phyloP scores from a whole-genome alignment of 1,140 invertebrate genomes.

The Drosophila novamexicana region DNA sequence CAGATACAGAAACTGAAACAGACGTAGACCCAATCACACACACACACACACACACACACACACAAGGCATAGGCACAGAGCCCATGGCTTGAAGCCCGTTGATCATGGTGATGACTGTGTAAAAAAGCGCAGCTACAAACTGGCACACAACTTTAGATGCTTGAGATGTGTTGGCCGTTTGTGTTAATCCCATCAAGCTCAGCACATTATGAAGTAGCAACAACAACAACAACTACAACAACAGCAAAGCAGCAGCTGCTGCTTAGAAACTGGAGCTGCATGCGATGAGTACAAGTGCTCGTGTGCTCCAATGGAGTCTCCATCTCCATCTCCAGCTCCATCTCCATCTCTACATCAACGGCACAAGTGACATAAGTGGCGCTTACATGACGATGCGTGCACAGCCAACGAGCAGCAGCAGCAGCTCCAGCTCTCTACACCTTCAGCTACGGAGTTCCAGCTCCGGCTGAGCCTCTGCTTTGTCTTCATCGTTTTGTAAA shows the following conservation, averaged over 20 bases:
- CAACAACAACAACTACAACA: constrained; percentile 44
- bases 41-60: constrained; percentile 19
- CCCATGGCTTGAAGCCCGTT: constrained; percentile 42
- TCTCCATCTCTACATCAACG: constrained; percentile 78
- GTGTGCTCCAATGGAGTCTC: constrained; percentile 49
- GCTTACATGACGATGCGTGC: constrained; percentile 83
- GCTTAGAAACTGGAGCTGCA: constrained; percentile 70
- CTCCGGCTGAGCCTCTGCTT: constrained; percentile 17
- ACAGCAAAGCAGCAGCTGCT: constrained; percentile 25
- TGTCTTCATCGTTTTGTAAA: constrained; percentile 73
- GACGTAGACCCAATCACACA: constrained; percentile 24
- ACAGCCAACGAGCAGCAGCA: constrained; percentile 72
- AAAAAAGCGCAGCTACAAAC: constrained; percentile 76
- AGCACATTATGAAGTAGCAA: constrained; percentile 77
- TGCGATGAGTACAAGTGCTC: constrained; percentile 36
- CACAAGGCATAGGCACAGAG: constrained; percentile 1
- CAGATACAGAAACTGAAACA: constrained; percentile 31
- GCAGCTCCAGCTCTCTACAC: constrained; percentile 45
- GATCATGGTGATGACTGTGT: constrained; percentile 75
- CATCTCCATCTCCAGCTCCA: constrained; percentile 64
- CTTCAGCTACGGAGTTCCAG: constrained; percentile 31
- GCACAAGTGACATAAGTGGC: constrained; percentile 84
- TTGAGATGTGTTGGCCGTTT: constrained; percentile 81
- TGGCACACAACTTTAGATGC: constrained; percentile 78
- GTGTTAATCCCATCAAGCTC: constrained; percentile 80